phyloP scores from a whole-genome alignment of 2,888 invertebrate genomes.

The Agriopis leucophaearia region DNA sequence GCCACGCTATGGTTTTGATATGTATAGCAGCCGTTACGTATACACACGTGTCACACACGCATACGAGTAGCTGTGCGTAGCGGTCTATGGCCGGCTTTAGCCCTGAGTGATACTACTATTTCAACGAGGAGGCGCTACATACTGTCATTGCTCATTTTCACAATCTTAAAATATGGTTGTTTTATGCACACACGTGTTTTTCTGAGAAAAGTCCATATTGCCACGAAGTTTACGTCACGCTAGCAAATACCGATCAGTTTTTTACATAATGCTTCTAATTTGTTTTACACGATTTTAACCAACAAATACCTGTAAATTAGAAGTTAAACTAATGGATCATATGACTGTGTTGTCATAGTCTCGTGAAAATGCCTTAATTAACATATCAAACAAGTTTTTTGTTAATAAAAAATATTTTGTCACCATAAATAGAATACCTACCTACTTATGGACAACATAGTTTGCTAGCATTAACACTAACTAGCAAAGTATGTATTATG shows the following conservation, averaged over 20 bases:
- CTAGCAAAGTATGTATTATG: no score
- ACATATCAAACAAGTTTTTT: slow-evolving; percentile 8
- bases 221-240: slow-evolving; percentile 26
- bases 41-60: no score
- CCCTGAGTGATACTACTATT: no score
- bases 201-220: slow-evolving; percentile 1
- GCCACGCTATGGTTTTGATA: no score
- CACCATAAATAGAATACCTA: not conserved
- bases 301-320: slow-evolving; percentile 39
- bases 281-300: slow-evolving; percentile 48
- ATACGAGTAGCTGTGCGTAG: no score
- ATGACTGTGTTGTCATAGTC: slow-evolving; percentile 33
- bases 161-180: no score
- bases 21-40: no score
- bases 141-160: no score
- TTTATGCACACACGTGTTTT: not conserved
- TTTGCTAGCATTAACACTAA: no score
- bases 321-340: slow-evolving; percentile 33
- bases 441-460: no score
- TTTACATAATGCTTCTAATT: slow-evolving; percentile 51
- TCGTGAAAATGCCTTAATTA: slow-evolving; percentile 11
- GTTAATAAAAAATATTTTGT: not conserved
- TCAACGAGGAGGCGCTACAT: no score
- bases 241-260: slow-evolving; percentile 33
- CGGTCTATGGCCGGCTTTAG: no score